A percentile compares a stretch with the other conserved stretches of the same genome.
These are phyloP conservation scores for Etheostoma nigrum DNA, from an alignment of 2,797 vertebrate species.

Conservation along the genomic window DNA sequence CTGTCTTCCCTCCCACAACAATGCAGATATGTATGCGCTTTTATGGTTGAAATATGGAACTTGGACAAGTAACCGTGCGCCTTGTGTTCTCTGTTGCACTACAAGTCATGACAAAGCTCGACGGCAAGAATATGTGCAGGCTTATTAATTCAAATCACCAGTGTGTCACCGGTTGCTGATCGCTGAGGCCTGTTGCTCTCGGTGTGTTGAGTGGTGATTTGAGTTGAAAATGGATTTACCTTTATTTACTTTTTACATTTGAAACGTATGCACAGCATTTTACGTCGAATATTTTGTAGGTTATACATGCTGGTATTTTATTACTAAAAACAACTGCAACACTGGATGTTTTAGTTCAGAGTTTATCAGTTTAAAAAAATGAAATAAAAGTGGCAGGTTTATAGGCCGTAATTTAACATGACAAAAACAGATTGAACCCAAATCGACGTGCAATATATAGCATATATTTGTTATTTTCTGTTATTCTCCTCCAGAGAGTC, in stretches of 20 bases:
- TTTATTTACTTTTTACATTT: neutral
- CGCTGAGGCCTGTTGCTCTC: neutral
- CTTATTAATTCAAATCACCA: slow-evolving; percentile 29
- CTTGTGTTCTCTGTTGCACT: slow-evolving; percentile 37
- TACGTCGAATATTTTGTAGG: neutral
- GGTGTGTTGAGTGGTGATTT: too few species aligned
- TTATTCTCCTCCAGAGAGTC: neutral
- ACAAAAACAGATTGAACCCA: neutral
- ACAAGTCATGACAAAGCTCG: slow-evolving; percentile 49
- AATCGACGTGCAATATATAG: neutral
- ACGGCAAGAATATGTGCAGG: slow-evolving; percentile 3
- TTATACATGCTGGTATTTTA: neutral
- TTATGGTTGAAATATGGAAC: slow-evolving; percentile 55
- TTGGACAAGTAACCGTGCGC: slow-evolving; percentile 37
- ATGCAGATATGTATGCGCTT: slow-evolving; percentile 60
- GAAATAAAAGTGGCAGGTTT: neutral
- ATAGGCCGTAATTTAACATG: neutral
- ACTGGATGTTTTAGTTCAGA: neutral
- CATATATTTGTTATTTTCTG: neutral
- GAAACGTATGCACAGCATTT: neutral
- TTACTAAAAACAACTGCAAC: neutral
- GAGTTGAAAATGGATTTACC: too few species aligned
- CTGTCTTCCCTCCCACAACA: slow-evolving; percentile 73
- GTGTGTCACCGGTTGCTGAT: slow-evolving; percentile 14
- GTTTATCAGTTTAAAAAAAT: neutral